Base-by-base conservation (phyloP, 2,797 vertebrate genomes). In the Garrulus glandarius region DNA sequence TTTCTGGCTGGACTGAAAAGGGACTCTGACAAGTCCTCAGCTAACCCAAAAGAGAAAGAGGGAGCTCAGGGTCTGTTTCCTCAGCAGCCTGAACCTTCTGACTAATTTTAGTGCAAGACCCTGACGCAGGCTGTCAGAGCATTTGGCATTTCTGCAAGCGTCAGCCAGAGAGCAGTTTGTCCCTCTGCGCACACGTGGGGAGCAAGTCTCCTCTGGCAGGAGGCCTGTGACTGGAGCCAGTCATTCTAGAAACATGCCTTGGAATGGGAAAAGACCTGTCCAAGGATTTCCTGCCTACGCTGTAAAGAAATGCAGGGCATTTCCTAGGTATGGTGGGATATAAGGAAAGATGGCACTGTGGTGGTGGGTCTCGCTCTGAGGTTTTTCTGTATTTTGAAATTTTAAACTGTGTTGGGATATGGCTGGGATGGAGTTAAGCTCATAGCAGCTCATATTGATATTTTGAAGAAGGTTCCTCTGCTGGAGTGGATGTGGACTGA, bases 391-490 rank as follows among this genome's bases (percentile, higher is more conserved):
- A 29, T 92, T 84, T 64, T 84, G 7, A 57, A 41, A 39, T 59
- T 75, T 65, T 75, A 78, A 76, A 37, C 50, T n/a, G 17, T 64
- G 27, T 49, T 68, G 30, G 27, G 17, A 30, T 88, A 57, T 55
- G 80, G 50, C 55, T 88, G 47, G n/a, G 59, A 72, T 63, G 32
- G 81, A 91, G 89, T 92, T 94, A 94, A 91, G 50, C 70, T 94
- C 21, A 11, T 12, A 72, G 34, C 55, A 72, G 50, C 49, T 79
- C 26, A 4, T 84, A 65, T n/a, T 55, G 59, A 23, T 89, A 46
- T 49, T 75, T 53, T 90, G 69, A 76, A 63, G 64, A 76, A 47
- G 46, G 47, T 65, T 69, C 10, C 15, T 88, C 59, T 69, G 57
- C 67, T 81, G 57, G 67, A 90, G n/a, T 82, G 41, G 59, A 52